These are phyloP conservation scores for Sesia bembeciformis DNA, from an alignment of 2,888 invertebrate species.

Conservation along the genomic window DNA sequence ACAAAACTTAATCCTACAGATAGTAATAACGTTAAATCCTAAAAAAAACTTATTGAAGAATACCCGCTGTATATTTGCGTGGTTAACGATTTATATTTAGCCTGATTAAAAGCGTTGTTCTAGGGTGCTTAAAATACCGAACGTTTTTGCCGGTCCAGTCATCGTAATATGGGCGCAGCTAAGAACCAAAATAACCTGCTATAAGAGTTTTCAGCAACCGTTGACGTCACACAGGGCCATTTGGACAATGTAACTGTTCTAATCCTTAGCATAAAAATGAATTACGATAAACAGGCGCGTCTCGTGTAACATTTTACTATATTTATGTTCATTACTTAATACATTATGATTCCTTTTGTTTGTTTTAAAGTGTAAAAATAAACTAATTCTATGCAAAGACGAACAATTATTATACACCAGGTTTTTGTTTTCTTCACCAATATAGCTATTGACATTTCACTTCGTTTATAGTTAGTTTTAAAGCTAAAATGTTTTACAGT, in stretches of 20 bases:
- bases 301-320: too few species aligned
- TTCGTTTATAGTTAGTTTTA: too few species aligned
- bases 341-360: too few species aligned
- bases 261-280: not conserved
- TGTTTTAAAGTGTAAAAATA: too few species aligned
- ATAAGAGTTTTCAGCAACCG: slow-evolving; percentile 46
- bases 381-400: too few species aligned
- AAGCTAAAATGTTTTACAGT: too few species aligned
- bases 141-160: slow-evolving; percentile 50
- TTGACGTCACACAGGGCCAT: slow-evolving; percentile 55
- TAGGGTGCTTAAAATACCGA: slow-evolving; percentile 39
- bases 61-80: not conserved
- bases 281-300: not conserved
- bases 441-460: too few species aligned
- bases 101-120: slow-evolving; percentile 14
- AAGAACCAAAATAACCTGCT: slow-evolving; percentile 43
- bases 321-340: too few species aligned
- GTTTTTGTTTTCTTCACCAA: too few species aligned
- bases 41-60: not conserved
- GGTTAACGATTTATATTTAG: not conserved
- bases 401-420: too few species aligned
- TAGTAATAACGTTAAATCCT: not conserved
- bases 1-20: too few species aligned
- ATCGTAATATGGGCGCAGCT: slow-evolving; percentile 41
- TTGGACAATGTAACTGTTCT: slow-evolving; percentile 38